phyloP scores from a whole-genome alignment of 2,888 invertebrate species.

The Eupithecia inturbata region DNA sequence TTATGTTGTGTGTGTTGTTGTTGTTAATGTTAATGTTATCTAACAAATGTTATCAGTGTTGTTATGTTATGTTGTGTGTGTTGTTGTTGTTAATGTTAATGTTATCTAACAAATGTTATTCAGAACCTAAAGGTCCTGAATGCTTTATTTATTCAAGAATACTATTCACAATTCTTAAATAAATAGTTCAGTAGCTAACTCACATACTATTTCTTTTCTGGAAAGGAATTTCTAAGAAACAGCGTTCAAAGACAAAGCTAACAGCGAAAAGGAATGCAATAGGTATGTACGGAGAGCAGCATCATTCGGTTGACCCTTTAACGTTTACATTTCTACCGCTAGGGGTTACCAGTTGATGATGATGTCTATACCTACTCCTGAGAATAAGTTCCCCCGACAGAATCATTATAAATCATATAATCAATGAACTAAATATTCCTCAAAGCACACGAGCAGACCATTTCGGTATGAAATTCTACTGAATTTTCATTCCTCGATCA shows the following conservation, averaged over 20 bases:
- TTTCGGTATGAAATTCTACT: conserved; percentile 13
- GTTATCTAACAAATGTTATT: too few species aligned
- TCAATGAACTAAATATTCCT: not conserved
- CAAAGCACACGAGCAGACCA: not conserved
- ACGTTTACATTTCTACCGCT: too few species aligned
- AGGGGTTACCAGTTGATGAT: too few species aligned
- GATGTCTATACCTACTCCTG: not conserved
- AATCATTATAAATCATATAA: not conserved
- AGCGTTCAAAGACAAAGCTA: not conserved
- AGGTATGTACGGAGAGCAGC: too few species aligned
- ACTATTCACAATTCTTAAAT: not conserved
- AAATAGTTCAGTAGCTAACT: not conserved
- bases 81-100: too few species aligned
- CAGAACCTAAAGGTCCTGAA: not conserved
- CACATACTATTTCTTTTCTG: not conserved
- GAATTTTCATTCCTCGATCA: conserved; percentile 25
- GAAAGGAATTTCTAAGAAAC: not conserved
- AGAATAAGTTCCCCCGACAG: not conserved
- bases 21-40: too few species aligned
- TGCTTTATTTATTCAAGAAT: not conserved
- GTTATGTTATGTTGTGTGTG: too few species aligned
- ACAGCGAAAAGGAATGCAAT: not conserved
- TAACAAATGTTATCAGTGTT: too few species aligned
- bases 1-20: too few species aligned
- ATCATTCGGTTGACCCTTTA: too few species aligned